These are phyloP conservation scores for Bambusicola thoracicus DNA, from an alignment of 2,113 vertebrate genomes.

Conservation along the genomic window DNA sequence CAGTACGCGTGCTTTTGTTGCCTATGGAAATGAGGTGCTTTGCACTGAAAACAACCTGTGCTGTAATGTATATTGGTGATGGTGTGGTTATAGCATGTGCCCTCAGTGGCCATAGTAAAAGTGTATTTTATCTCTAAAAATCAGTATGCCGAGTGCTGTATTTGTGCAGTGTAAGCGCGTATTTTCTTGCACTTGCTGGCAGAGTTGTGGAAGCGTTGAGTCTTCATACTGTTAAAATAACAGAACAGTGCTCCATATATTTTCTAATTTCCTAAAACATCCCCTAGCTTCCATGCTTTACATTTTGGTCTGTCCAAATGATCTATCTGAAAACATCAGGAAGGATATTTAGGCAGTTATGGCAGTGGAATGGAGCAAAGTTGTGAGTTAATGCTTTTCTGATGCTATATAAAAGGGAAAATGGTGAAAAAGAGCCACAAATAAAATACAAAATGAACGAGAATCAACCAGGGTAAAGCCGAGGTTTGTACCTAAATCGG, in stretches of 20 bases:
- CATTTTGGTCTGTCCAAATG: constrained; percentile 25
- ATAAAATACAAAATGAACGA: constrained; percentile 40
- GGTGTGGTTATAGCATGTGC: neutral
- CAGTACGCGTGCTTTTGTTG: neutral
- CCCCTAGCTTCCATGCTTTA: neutral
- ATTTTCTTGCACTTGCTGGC: constrained; percentile 17
- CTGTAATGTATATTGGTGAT: neutral
- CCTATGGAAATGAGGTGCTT: neutral
- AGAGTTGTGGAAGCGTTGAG: neutral
- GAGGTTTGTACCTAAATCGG: neutral
- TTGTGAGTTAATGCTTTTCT: constrained; percentile 62
- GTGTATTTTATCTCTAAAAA: neutral
- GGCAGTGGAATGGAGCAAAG: constrained; percentile 38
- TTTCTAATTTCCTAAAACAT: neutral
- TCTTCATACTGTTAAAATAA: constrained; percentile 46
- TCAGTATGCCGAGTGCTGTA: neutral
- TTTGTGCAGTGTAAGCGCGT: constrained; percentile 23
- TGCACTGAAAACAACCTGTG: neutral
- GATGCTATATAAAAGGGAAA: constrained; percentile 59
- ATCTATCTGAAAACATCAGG: constrained; percentile 13
- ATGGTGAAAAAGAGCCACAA: constrained; percentile 37
- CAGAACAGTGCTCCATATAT: constrained; percentile 19
- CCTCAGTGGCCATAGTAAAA: neutral
- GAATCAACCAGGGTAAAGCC: constrained; percentile 11
- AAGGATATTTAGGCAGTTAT: constrained; percentile 35